Conservation (phyloP, 2,797 vertebrate genomes). For the Geotrypetes seraphini region DNA sequence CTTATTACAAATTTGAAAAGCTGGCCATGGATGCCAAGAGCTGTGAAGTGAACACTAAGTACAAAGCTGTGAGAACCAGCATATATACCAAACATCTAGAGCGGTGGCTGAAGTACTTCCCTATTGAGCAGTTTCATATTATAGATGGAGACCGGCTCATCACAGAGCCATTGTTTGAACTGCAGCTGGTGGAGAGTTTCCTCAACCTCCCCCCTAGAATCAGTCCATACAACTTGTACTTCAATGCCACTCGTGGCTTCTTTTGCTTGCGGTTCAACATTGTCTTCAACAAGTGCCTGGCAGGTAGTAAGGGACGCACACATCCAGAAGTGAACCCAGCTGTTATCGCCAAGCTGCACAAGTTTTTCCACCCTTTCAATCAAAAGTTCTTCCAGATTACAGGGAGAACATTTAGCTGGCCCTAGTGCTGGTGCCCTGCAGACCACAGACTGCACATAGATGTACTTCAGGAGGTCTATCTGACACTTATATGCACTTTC, state of each 20-base stretch:
- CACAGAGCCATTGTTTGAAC: constrained; percentile 81
- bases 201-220: constrained; percentile 84
- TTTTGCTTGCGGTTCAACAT: constrained; percentile 92
- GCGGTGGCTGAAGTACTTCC: constrained; percentile 89
- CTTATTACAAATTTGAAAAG: constrained; percentile 89
- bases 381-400: constrained; percentile 96
- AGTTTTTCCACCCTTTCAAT: constrained; percentile 94
- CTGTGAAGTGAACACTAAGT: constrained; percentile 91
- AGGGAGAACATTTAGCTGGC: constrained; percentile 91
- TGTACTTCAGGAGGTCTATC: no score
- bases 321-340: constrained; percentile 83
- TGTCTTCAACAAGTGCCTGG: constrained; percentile 95
- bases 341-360: constrained; percentile 82
- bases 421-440: constrained; percentile 53
- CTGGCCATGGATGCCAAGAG: constrained; percentile 80
- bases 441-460: no score
- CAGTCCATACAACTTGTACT: constrained; percentile 90
- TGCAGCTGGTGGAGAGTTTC: constrained; percentile 86
- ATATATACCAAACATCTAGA: constrained; percentile 94
- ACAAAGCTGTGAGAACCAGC: constrained; percentile 90
- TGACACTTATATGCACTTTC: constrained; percentile 83
- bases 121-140: constrained; percentile 85
- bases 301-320: constrained; percentile 90
- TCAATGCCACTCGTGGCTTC: constrained; percentile 91
- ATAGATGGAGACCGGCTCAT: constrained; percentile 91